Conservation (phyloP, 2,888 invertebrate genomes). For the Melanchra persicariae region DNA sequence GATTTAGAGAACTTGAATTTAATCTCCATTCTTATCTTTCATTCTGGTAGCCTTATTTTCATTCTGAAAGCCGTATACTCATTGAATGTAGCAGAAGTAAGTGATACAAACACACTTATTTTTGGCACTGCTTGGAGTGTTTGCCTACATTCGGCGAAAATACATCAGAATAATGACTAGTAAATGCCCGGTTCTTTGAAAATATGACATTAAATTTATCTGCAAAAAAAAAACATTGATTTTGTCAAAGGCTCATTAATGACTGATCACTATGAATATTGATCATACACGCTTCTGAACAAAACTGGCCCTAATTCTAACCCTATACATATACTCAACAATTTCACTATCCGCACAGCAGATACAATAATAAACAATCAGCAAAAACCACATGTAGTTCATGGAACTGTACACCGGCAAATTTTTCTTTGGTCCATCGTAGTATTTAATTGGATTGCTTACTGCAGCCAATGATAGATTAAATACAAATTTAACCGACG, state of each 20-base stretch:
- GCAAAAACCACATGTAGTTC: too few species aligned
- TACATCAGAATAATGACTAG: neutral
- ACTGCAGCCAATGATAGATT: neutral
- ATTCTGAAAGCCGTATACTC: constrained; percentile 29
- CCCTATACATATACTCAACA: too few species aligned
- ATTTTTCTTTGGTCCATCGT: neutral
- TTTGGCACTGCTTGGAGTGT: constrained; percentile 34
- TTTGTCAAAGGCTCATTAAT: too few species aligned
- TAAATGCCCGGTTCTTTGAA: too few species aligned
- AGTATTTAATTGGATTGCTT: neutral
- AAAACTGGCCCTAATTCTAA: too few species aligned
- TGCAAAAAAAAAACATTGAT: too few species aligned
- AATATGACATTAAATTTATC: too few species aligned
- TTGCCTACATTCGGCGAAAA: constrained; percentile 7
- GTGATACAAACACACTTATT: constrained; percentile 33
- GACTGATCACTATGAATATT: too few species aligned
- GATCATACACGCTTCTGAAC: too few species aligned
- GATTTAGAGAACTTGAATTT: constrained; percentile 9
- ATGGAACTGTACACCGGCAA: too few species aligned
- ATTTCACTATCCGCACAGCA: neutral
- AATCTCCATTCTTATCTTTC: constrained; percentile 9
- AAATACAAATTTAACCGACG: too few species aligned
- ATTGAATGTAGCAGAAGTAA: constrained; percentile 30
- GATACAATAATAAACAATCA: too few species aligned
- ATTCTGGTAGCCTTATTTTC: constrained; percentile 33